Base-by-base conservation (phyloP, 2,888 invertebrate genomes). In the Chymomyza fuscimana region DNA sequence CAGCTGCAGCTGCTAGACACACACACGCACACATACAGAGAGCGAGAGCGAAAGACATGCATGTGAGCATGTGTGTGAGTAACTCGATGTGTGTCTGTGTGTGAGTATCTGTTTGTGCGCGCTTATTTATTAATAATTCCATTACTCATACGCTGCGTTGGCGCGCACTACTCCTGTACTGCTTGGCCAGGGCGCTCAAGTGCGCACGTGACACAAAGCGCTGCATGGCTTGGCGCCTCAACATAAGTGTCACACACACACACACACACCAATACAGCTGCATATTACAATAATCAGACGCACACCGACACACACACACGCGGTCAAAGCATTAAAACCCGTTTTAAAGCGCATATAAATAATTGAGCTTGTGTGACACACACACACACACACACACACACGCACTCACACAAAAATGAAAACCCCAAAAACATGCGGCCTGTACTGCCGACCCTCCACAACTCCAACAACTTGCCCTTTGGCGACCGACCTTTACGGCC, bases 81-180 rank as follows among this genome's bases (percentile, higher is more conserved):
- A 4, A 1, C 25, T 0, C 25, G 3, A 5, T 36, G 32, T 60
- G 40, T 29, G 63, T 12, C 25, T 68, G 19, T 25, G 64, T 65
- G 59, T 50, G 69, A 61, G 65, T 74, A 2, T 29, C 2, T 36
- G 29, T 60, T 5, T 46, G 58, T 19, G 25, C 22, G 58, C 70
- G 75, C 82, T 78, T 79, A 78, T 74, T 82, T 86, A 87, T 82
- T 79, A 82, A 82, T 78, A 79, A 84, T 80, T 82, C 76, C 82
- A 84, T 84, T 84, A 87, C 85, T 73, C 85, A 84, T 85, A 80
- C 87, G 82, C 82, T 76, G 68, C 22, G 78, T 70, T 73, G 80
- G 70, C 71, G 51, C 63, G 22, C 59, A 51, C 40, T 66, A 51
- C 58, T 7, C 7, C 32, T 51, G 12, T 68, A 25, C 36, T 63